These are phyloP conservation scores for Alosa sapidissima DNA, from an alignment of 2,797 vertebrate species.

Conservation along the genomic window DNA sequence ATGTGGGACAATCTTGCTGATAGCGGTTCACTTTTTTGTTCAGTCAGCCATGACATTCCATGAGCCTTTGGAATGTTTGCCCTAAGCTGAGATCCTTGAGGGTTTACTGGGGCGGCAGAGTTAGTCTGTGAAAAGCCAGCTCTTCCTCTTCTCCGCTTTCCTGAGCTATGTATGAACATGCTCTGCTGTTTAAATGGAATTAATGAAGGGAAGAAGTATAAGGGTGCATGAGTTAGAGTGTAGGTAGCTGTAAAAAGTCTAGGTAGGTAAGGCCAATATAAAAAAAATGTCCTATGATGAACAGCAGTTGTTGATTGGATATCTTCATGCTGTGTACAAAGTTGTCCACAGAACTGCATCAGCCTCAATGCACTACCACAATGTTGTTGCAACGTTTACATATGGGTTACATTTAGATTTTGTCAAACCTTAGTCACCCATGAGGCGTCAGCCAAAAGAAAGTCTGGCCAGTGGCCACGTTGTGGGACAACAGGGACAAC, in stretches of 20 bases:
- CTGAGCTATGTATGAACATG: background rate
- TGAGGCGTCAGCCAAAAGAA: background rate
- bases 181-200: background rate
- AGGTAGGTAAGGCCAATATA: background rate
- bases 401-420: background rate
- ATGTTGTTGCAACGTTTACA: background rate
- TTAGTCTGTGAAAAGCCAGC: background rate
- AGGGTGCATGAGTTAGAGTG: background rate
- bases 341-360: background rate
- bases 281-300: background rate
- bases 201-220: background rate
- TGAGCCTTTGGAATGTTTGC: conserved; percentile 4
- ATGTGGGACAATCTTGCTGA: background rate
- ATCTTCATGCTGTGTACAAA: background rate
- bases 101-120: background rate
- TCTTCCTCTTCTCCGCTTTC: background rate
- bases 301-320: background rate
- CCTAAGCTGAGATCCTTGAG: background rate
- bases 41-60: conserved; percentile 25
- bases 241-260: background rate
- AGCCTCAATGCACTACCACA: background rate
- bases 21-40: background rate
- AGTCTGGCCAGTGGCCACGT: background rate
- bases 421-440: background rate
- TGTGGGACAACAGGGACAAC: background rate